Conservation (phyloP, 1,140 invertebrate genomes). For the Nilaparvata lugens region DNA sequence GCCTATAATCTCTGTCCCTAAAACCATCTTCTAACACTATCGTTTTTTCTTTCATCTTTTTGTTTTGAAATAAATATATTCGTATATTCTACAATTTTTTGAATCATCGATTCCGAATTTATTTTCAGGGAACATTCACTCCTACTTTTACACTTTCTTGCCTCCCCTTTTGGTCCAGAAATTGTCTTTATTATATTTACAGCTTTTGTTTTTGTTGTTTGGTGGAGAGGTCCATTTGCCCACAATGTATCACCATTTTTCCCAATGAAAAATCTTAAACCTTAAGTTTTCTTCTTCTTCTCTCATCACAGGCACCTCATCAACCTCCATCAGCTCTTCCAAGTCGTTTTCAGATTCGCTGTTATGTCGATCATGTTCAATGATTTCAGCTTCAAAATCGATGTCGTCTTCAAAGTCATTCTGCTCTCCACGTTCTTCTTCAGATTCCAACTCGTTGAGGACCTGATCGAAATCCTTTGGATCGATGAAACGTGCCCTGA, state of each 20-base stretch:
- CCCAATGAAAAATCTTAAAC: neutral
- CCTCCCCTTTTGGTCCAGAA: neutral
- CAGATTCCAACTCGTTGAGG: no score
- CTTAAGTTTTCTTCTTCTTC: neutral
- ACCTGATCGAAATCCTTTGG: no score
- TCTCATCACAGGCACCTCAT: no score
- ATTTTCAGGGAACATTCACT: neutral
- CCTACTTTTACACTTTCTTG: neutral
- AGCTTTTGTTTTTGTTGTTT: constrained; percentile 1
- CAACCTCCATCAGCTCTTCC: no score
- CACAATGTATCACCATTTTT: neutral
- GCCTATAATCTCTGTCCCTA: no score
- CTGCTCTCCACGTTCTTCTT: no score
- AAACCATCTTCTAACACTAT: neutral
- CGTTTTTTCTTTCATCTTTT: neutral
- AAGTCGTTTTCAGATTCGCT: no score
- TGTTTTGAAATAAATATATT: constrained; percentile 2
- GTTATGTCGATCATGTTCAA: no score
- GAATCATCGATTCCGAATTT: neutral
- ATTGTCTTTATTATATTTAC: neutral
- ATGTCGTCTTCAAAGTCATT: no score
- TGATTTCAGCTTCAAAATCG: no score
- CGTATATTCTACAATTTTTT: neutral
- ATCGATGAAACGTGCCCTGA: no score
- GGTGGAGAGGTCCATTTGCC: neutral